phyloP scores from a whole-genome alignment of 2,888 invertebrate genomes.

The Congeria kusceri region DNA sequence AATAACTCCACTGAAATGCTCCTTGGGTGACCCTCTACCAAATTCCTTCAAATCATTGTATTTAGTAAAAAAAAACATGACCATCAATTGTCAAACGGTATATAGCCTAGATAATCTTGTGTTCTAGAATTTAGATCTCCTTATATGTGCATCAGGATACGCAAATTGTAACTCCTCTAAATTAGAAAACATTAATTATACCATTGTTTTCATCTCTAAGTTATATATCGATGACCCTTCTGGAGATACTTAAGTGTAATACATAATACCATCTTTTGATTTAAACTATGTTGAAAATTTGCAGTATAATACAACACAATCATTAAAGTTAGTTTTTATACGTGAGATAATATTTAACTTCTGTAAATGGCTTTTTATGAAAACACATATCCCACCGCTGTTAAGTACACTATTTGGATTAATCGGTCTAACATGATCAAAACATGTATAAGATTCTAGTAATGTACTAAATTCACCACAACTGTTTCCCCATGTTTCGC shows the following conservation, averaged over 20 bases:
- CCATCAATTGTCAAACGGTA: too few relatives aligned
- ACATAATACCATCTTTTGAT: background rate
- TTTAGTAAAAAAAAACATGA: too few relatives aligned
- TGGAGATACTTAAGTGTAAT: background rate
- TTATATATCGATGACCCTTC: background rate
- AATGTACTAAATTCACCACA: background rate
- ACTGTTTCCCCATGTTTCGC: background rate
- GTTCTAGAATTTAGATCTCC: too few relatives aligned
- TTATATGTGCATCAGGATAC: too few relatives aligned
- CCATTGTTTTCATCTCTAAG: background rate
- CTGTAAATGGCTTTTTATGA: background rate
- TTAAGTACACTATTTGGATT: background rate
- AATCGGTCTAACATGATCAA: background rate
- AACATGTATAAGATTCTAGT: background rate
- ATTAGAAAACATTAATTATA: too few relatives aligned
- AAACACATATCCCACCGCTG: background rate
- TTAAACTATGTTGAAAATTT: background rate
- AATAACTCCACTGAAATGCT: too few relatives aligned
- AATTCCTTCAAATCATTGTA: too few relatives aligned
- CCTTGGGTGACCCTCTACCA: too few relatives aligned
- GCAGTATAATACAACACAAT: slow-evolving; percentile 2
- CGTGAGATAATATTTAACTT: background rate
- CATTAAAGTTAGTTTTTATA: background rate
- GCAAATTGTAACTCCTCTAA: too few relatives aligned
- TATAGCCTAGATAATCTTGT: too few relatives aligned